A percentile compares a stretch with the other conserved stretches of the same genome.
These are phyloP conservation scores for Otolemur crassicaudatus DNA, from an alignment of 2,797 vertebrate genomes.

Conservation along the genomic window DNA sequence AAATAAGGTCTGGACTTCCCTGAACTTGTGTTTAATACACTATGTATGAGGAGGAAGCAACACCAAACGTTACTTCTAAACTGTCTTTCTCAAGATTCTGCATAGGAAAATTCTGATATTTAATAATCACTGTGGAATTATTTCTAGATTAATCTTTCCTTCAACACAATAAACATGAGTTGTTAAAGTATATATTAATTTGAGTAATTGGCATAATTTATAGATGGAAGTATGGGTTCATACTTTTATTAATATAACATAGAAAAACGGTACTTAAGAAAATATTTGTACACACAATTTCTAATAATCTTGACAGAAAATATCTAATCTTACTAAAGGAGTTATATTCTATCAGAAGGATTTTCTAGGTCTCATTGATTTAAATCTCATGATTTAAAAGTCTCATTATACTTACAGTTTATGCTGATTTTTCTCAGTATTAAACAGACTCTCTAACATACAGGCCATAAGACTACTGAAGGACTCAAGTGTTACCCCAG, in stretches of 20 bases:
- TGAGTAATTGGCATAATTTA: not conserved
- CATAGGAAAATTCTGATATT: not conserved
- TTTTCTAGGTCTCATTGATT: not conserved
- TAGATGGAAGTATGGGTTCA: not conserved
- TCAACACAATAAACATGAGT: not conserved
- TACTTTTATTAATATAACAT: not conserved
- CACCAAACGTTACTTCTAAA: conserved; percentile 23
- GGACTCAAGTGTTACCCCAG: not conserved
- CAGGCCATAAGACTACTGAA: not conserved
- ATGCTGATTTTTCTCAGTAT: not conserved
- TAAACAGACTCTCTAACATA: not conserved
- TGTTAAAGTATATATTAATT: not conserved
- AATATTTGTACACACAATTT: conserved; percentile 13
- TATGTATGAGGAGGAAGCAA: not conserved
- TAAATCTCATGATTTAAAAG: too few species aligned
- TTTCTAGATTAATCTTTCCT: conserved; percentile 34
- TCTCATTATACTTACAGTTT: not conserved
- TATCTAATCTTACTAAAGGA: not conserved
- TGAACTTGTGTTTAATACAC: not conserved
- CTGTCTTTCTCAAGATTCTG: conserved; percentile 29
- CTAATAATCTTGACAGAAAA: not conserved
- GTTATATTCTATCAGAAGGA: not conserved
- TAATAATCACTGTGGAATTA: conserved; percentile 35
- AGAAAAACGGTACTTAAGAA: conserved; percentile 18
- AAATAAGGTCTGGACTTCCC: not conserved